A percentile compares a stretch with the other conserved stretches of the same genome.
These are phyloP conservation scores for Piprites chloris DNA, from an alignment of 2,113 vertebrate species.

Conservation along the genomic window DNA sequence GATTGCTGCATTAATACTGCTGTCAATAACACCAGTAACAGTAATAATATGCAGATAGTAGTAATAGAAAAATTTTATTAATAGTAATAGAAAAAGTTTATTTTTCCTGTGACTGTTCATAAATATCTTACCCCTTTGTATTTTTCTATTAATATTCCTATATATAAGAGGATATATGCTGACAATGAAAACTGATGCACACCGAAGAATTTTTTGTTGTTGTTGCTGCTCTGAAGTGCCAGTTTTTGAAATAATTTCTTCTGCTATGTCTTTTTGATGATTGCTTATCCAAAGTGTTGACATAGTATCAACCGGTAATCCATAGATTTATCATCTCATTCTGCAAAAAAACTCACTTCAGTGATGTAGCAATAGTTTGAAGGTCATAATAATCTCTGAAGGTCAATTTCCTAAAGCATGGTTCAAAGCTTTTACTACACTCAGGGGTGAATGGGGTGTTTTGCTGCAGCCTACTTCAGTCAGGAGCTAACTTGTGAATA, in stretches of 20 bases:
- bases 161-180: background rate
- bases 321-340: slow-evolving; percentile 73
- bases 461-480: slow-evolving; percentile 79
- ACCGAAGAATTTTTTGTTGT: background rate
- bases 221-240: background rate
- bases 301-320: slow-evolving; percentile 67
- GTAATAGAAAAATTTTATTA: background rate
- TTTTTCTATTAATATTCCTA: background rate
- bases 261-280: background rate
- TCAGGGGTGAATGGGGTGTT: slow-evolving; percentile 30
- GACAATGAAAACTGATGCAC: background rate
- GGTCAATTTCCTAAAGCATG: slow-evolving; percentile 75
- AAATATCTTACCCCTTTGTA: background rate
- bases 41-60: background rate
- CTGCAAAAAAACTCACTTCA: slow-evolving; percentile 52
- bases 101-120: background rate
- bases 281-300: slow-evolving; percentile 51
- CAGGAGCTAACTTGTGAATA: slow-evolving; percentile 74
- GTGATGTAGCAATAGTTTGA: slow-evolving; percentile 67
- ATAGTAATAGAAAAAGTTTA: background rate
- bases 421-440: slow-evolving; percentile 69
- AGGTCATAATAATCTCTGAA: slow-evolving; percentile 81
- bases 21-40: background rate
- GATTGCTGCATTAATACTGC: background rate
- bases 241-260: slow-evolving; percentile 4